These are phyloP conservation scores for Zhuqinia jingwanae DNA, from an alignment of 2,888 invertebrate genomes.

Conservation along the genomic window DNA sequence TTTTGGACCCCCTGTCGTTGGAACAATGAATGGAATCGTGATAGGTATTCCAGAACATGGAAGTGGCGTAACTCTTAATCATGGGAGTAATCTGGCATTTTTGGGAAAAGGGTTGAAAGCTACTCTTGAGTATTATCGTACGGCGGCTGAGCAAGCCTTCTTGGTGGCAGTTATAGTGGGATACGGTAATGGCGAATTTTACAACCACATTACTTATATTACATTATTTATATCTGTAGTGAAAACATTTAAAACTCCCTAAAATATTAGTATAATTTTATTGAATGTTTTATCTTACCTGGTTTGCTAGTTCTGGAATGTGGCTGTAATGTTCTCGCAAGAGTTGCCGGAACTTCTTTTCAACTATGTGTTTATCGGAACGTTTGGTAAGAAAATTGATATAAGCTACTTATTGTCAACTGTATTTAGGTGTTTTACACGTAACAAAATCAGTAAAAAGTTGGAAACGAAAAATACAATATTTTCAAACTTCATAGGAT, in stretches of 20 bases:
- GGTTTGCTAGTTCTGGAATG: constrained; percentile 46
- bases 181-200: constrained; percentile 23
- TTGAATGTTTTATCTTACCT: background rate
- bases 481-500: constrained; percentile 29
- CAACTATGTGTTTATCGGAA: constrained; percentile 31
- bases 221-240: too few species aligned
- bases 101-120: constrained; percentile 34
- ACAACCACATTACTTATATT: too few species aligned
- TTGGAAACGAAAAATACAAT: too few species aligned
- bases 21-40: constrained; percentile 31
- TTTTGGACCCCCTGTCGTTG: constrained; percentile 1
- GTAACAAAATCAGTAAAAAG: too few species aligned
- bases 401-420: too few species aligned
- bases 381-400: constrained; percentile 18
- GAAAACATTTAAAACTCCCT: too few species aligned
- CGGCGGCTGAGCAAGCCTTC: constrained; percentile 20
- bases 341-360: constrained; percentile 39
- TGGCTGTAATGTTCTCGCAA: constrained; percentile 21
- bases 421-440: too few species aligned
- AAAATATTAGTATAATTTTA: background rate
- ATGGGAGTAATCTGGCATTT: constrained; percentile 36
- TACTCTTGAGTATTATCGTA: constrained; percentile 10
- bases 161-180: constrained; percentile 37
- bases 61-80: background rate
- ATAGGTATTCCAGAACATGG: constrained; percentile 37